Conservation (phyloP, 2,113 vertebrate genomes). For the Hyaena hyaena region DNA sequence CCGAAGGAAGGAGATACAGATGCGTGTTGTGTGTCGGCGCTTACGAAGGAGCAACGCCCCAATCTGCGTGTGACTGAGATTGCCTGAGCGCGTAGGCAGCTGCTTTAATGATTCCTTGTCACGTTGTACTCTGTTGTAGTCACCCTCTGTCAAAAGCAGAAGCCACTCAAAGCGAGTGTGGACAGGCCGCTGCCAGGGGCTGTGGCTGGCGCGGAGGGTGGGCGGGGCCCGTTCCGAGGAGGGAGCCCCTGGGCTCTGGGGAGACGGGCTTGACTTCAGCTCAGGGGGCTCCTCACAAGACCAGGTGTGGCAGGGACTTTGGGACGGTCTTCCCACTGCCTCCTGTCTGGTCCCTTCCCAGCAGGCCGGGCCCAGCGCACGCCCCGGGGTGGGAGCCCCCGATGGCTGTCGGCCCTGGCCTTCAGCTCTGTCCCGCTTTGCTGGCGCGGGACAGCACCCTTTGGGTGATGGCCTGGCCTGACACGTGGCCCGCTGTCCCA, state of each 20-base stretch:
- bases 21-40: fast-evolving
- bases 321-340: neutral
- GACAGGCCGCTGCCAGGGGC: neutral
- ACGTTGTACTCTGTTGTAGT: too few species aligned
- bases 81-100: neutral
- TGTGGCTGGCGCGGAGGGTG: fast-evolving
- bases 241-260: neutral
- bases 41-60: too few species aligned
- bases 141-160: neutral
- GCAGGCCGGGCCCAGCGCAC: fast-evolving
- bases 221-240: neutral
- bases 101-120: neutral
- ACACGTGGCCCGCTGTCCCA: neutral
- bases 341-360: neutral
- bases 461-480: neutral
- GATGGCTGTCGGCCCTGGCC: neutral
- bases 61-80: too few species aligned
- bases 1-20: neutral
- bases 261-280: neutral
- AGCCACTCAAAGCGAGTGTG: neutral
- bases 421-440: neutral
- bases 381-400: too few species aligned
- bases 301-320: fast-evolving
- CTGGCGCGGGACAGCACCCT: neutral
- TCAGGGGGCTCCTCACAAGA: neutral